phyloP scores from a whole-genome alignment of 2,888 invertebrate species.

The Branchipolynoe longqiensis region DNA sequence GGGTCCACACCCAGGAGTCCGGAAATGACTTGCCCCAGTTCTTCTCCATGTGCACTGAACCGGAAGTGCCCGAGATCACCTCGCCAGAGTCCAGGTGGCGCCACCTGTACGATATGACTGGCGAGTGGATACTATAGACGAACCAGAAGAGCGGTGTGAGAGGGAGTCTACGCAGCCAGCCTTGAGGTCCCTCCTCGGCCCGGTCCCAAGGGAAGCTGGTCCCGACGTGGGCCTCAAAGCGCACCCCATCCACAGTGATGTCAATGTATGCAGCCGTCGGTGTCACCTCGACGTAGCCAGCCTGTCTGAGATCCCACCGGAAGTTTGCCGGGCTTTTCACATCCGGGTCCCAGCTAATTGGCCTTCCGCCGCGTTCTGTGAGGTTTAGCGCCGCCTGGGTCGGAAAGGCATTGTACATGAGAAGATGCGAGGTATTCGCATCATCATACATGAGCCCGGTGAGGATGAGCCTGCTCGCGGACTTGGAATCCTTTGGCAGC shows the following conservation, averaged over 20 bases:
- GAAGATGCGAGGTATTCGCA: not conserved
- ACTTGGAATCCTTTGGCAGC: conserved; percentile 62
- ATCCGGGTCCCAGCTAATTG: conserved; percentile 70
- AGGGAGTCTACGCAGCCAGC: conserved; percentile 71
- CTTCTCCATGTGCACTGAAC: conserved; percentile 73
- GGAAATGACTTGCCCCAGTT: conserved; percentile 77
- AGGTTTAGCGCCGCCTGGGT: conserved; percentile 64
- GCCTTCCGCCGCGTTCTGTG: conserved; percentile 67
- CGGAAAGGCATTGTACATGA: conserved; percentile 62
- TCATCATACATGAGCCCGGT: conserved; percentile 3
- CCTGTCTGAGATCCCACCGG: conserved; percentile 67
- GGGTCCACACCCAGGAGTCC: conserved; percentile 74
- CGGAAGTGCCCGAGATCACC: conserved; percentile 58
- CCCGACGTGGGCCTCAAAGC: conserved; percentile 59
- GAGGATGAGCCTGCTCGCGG: not conserved
- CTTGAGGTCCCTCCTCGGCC: conserved; percentile 71
- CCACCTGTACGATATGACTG: conserved; percentile 67
- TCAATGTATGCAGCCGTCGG: conserved; percentile 66
- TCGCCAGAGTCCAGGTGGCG: conserved; percentile 56
- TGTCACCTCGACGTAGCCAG: conserved; percentile 66
- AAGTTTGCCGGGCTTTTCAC: conserved; percentile 69
- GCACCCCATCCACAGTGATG: conserved; percentile 67
- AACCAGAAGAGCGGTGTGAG: conserved; percentile 75
- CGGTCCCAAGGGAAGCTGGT: conserved; percentile 69
- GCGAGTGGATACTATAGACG: conserved; percentile 73